Evolutionary conservation across 2,888 invertebrate genomes (phyloP).

Genomic region (Melipona bicolor): DNA sequence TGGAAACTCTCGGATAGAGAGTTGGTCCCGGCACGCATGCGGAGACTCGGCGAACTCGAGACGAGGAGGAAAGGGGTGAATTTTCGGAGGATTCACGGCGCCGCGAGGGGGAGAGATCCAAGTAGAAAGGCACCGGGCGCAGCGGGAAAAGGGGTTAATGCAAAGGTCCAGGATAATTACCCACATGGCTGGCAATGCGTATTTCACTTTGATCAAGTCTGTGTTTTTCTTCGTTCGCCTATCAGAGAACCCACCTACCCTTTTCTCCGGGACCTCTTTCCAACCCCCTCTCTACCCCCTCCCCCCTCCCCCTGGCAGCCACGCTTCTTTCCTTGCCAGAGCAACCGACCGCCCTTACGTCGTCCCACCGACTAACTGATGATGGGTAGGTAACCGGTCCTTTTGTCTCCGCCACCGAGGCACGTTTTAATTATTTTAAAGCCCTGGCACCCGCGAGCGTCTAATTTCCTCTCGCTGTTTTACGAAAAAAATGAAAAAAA

Average conservation of each 20-base stretch:
- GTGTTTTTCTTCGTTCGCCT: conserved; percentile 84
- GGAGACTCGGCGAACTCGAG: conserved; percentile 59
- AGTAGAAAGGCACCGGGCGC: conserved; percentile 50
- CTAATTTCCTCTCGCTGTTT: conserved; percentile 76
- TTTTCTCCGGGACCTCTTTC: background rate
- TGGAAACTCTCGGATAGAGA: background rate
- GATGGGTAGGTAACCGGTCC: conserved; percentile 78
- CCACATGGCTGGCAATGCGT: conserved; percentile 83
- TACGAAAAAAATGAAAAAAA: conserved; percentile 11
- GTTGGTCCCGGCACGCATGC: conserved; percentile 18
- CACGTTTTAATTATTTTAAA: conserved; percentile 84
- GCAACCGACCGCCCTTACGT: conserved; percentile 75
- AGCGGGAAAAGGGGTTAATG: conserved; percentile 78
- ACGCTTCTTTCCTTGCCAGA: conserved; percentile 68
- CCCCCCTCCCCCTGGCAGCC: conserved; percentile 48
- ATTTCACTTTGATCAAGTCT: conserved; percentile 84
- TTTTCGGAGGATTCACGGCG: conserved; percentile 40
- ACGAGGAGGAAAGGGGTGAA: conserved; percentile 49
- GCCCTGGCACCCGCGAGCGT: conserved; percentile 78
- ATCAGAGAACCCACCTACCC: conserved; percentile 72
- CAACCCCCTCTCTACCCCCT: background rate
- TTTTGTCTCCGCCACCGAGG: conserved; percentile 79
- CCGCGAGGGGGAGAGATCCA: conserved; percentile 31
- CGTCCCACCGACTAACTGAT: conserved; percentile 59
- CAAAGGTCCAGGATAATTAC: conserved; percentile 84